Evolutionary conservation across 2,797 vertebrate species (phyloP).

Genomic region (Poecilia velifera): DNA sequence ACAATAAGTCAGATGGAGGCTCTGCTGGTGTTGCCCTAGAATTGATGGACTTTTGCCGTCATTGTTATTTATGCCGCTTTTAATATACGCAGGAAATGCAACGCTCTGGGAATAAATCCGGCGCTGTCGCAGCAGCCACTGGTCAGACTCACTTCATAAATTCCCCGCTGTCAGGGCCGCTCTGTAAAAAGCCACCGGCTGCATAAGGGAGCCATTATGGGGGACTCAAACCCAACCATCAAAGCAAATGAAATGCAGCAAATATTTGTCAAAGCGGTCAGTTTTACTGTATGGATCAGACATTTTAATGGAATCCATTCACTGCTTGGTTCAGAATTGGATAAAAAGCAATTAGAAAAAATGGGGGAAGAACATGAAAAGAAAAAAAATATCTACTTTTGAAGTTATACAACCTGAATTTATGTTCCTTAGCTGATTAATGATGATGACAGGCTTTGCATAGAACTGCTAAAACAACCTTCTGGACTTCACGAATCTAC

Average conservation of each 20-base stretch:
- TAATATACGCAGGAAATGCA: constrained; percentile 49
- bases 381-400: background rate
- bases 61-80: constrained; percentile 53
- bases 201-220: constrained; percentile 24
- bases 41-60: constrained; percentile 22
- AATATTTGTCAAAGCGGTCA: background rate
- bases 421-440: background rate
- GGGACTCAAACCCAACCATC: constrained; percentile 23
- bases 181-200: constrained; percentile 19
- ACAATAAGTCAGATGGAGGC: constrained; percentile 28
- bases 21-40: constrained; percentile 17
- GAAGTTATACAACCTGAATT: background rate
- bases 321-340: background rate
- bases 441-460: background rate
- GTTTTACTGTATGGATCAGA: constrained; percentile 14
- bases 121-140: constrained; percentile 30
- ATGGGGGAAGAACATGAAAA: background rate
- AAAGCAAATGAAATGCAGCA: constrained; percentile 14
- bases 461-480: background rate
- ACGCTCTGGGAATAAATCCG: constrained; percentile 27
- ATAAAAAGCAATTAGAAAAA: constrained; percentile 12
- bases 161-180: constrained; percentile 35
- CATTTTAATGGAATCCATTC: constrained; percentile 16
- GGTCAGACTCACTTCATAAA: constrained; percentile 61
- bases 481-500: background rate